Evolutionary conservation across 2,797 vertebrate genomes (phyloP).

Genomic region (Podarcis siculus): DNA sequence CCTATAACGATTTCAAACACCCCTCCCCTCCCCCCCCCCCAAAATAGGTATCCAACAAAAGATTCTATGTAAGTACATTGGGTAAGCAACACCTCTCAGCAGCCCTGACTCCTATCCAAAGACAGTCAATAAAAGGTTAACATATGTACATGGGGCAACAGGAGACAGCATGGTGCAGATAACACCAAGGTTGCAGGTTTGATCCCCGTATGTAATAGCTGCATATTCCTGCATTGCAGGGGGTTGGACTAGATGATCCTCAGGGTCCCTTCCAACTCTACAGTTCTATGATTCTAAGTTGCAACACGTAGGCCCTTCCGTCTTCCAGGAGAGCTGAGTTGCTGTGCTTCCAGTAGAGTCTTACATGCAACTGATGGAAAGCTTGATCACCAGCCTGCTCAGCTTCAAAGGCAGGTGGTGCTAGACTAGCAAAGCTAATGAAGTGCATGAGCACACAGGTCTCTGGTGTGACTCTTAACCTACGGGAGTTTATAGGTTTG

Average conservation of each 20-base stretch:
- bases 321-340: fast-evolving
- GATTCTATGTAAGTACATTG: not conserved
- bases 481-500: not conserved
- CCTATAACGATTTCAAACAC: not conserved
- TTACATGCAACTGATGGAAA: not conserved
- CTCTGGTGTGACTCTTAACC: not conserved
- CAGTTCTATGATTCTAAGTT: not conserved
- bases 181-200: too few species aligned
- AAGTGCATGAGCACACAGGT: not conserved
- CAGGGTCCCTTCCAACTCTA: too few species aligned
- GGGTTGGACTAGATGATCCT: too few species aligned
- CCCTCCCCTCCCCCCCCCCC: too few species aligned
- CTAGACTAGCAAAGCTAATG: fast-evolving
- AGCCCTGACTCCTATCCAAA: too few species aligned
- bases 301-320: not conserved
- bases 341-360: fast-evolving
- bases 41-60: not conserved
- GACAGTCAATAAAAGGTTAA: not conserved
- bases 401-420: not conserved
- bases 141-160: not conserved
- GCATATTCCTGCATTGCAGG: too few species aligned
- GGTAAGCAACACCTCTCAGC: not conserved
- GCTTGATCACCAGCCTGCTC: fast-evolving
- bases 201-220: too few species aligned
- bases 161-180: too few species aligned